Evolutionary conservation across 2,113 vertebrate genomes (phyloP).

Genomic region (Solenodon paradoxus): DNA sequence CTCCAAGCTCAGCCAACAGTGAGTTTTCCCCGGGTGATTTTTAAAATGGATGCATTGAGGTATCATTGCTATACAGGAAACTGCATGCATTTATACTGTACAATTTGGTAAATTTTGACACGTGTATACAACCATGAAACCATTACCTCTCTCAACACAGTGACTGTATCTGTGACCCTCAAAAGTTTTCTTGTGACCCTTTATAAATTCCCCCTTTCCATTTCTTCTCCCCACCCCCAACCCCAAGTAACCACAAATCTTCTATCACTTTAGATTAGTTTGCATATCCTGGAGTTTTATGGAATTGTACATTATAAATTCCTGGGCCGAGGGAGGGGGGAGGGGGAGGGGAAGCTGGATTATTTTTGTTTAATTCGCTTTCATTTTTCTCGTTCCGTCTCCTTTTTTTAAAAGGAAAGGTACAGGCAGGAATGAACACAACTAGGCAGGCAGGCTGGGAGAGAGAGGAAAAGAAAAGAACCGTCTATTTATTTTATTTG

Average conservation of each 20-base stretch:
- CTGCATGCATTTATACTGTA: not conserved
- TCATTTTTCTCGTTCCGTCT: too few relatives aligned
- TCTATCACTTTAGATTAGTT: not conserved
- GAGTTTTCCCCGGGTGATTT: not conserved
- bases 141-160: not conserved
- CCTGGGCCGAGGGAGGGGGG: not conserved
- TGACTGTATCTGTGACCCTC: too few relatives aligned
- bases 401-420: too few relatives aligned
- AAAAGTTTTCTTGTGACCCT: not conserved
- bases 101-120: not conserved
- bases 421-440: too few relatives aligned
- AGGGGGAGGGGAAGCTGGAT: not conserved
- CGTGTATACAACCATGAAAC: not conserved
- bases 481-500: too few relatives aligned
- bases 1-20: not conserved
- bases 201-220: not conserved
- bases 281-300: not conserved
- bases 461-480: too few relatives aligned
- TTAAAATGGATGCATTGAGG: not conserved
- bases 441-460: too few relatives aligned
- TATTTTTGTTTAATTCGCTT: not conserved
- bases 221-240: not conserved
- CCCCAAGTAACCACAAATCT: not conserved
- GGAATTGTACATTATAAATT: not conserved
- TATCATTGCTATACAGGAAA: not conserved